phyloP scores from a whole-genome alignment of 2,888 invertebrate genomes.

The Ormyrus nitidulus region DNA sequence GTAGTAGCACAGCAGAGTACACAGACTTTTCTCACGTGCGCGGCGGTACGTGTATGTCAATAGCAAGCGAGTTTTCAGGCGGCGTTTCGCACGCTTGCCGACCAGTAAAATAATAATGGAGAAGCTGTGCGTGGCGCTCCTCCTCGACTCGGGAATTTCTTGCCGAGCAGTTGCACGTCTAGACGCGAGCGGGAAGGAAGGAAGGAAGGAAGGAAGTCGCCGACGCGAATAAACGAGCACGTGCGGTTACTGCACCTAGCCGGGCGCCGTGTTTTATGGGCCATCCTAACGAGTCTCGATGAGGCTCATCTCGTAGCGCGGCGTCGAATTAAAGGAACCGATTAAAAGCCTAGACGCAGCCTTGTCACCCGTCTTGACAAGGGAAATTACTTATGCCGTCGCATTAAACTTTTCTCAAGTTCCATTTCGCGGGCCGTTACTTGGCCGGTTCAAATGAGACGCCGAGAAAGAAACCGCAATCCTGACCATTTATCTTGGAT shows the following conservation, averaged over 20 bases:
- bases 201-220: conserved; percentile 44
- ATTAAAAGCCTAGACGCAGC: conserved; percentile 25
- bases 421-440: conserved; percentile 19
- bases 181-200: conserved; percentile 43
- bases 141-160: conserved; percentile 38
- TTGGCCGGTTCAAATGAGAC: conserved; percentile 9
- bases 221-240: conserved; percentile 25
- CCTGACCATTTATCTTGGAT: no score
- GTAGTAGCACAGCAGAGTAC: conserved; percentile 60
- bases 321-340: conserved; percentile 26
- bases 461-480: no score
- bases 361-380: conserved; percentile 11
- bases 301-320: background rate
- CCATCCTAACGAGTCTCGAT: conserved; percentile 51
- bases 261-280: conserved; percentile 55
- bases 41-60: conserved; percentile 65
- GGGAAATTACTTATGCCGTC: conserved; percentile 10
- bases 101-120: conserved; percentile 70
- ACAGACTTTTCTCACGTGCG: conserved; percentile 67
- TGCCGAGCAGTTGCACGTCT: conserved; percentile 16
- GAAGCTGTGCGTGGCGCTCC: conserved; percentile 45
- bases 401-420: background rate
- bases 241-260: background rate
- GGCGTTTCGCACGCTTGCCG: background rate
- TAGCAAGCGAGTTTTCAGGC: conserved; percentile 52